Conservation (phyloP, 2,113 vertebrate genomes). For the Phodopus roborovskii region DNA sequence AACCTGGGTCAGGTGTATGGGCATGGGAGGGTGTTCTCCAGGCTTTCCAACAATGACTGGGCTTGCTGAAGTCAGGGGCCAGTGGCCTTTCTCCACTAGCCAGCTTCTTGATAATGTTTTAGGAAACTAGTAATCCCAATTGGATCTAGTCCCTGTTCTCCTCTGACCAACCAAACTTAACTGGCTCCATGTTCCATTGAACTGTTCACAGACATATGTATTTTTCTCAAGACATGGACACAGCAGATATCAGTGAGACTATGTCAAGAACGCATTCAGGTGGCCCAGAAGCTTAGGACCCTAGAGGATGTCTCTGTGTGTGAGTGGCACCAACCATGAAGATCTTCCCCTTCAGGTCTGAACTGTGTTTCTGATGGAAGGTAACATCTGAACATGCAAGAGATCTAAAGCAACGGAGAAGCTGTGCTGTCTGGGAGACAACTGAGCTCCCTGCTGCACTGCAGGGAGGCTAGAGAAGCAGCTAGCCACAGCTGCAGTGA, state of each 20-base stretch:
- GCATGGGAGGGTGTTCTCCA: constrained; percentile 52
- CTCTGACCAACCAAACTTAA: constrained; percentile 56
- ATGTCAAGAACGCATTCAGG: neutral
- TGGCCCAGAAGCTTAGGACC: neutral
- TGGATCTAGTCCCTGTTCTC: constrained; percentile 45
- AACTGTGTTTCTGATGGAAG: neutral
- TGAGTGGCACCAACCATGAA: rapidly evolving
- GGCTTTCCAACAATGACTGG: constrained; percentile 50
- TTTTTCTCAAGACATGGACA: constrained; percentile 4
- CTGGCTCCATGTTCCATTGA: neutral
- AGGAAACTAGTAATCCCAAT: constrained; percentile 73
- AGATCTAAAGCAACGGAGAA: neutral
- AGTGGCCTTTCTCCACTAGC: constrained; percentile 70
- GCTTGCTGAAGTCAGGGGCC: constrained; percentile 45
- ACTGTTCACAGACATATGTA: constrained; percentile 42
- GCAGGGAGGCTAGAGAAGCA: neutral
- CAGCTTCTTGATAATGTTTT: constrained; percentile 57
- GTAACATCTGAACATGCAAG: neutral
- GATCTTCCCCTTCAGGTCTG: neutral
- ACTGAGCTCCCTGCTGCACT: neutral
- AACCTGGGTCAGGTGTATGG: constrained; percentile 57
- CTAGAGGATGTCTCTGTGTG: neutral
- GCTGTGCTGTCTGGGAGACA: neutral
- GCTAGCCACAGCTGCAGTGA: constrained; percentile 22
- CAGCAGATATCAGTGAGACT: constrained; percentile 23